phyloP scores from a whole-genome alignment of 2,888 invertebrate species.

The Nephrocerus scutellatus region DNA sequence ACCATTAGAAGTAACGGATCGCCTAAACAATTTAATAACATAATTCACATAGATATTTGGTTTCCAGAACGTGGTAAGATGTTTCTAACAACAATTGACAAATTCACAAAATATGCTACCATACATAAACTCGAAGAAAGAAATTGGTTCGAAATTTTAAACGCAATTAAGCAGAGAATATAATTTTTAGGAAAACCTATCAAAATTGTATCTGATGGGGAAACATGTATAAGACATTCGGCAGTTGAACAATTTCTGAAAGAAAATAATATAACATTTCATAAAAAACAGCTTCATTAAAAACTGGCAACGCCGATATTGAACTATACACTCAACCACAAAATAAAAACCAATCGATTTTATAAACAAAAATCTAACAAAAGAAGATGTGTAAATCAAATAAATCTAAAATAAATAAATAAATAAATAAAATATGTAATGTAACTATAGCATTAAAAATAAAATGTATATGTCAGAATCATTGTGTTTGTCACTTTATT shows the following conservation, averaged over 20 bases:
- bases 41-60: slow-evolving; percentile 19
- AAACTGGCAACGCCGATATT: no score
- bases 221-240: slow-evolving; percentile 5
- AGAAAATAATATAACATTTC: slow-evolving; percentile 9
- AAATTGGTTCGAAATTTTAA: slow-evolving; percentile 6
- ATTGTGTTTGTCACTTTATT: no score
- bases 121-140: slow-evolving; percentile 8
- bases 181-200: slow-evolving; percentile 11
- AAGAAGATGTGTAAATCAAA: no score
- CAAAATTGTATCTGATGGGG: slow-evolving; percentile 11
- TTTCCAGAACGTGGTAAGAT: slow-evolving; percentile 3
- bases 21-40: slow-evolving; percentile 21
- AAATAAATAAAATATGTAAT: no score
- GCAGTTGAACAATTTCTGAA: slow-evolving; percentile 8
- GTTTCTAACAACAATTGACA: slow-evolving; percentile 10
- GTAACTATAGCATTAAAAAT: no score
- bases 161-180: slow-evolving; percentile 7
- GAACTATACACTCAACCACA: no score
- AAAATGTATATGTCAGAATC: no score
- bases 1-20: slow-evolving; percentile 20
- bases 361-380: no score
- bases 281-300: slow-evolving; percentile 7
- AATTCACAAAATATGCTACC: slow-evolving; percentile 10
- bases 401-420: no score
- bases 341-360: no score